Evolutionary conservation across 2,113 vertebrate genomes (phyloP), one percentile per base, ranked within the genome.

Genomic region (Vidua chalybeata): DNA sequence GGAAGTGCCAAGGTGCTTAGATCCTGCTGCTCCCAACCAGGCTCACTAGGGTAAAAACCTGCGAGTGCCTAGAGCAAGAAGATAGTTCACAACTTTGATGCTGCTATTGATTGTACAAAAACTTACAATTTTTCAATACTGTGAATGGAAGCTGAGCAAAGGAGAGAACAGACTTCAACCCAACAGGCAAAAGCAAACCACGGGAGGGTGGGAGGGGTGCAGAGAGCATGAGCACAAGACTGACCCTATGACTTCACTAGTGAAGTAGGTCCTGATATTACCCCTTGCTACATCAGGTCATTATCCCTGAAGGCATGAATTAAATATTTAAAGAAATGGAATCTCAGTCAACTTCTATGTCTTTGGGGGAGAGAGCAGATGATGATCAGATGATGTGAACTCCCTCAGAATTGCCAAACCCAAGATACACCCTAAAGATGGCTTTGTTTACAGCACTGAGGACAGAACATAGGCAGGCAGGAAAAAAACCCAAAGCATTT

Each of bases 211-310:
- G 91, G 94, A 89, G 86, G 64, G 45, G 68, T 68, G 64, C 43
- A 61, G n/a, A 46, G 16, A 94, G 56, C 30, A 48, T 2, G 4
- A 91, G 33, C 31, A 58, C 43, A 86, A 37, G 48, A 33, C 59
- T 77, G 43, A 89, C 24, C 30, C 83, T 74, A 75, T 94, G 94
- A 96, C 73, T 89, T 96, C 89, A 95, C 52, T 71, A 20, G 46
- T 86, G 45, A 93, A 94, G 24, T 20, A 84, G 45, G 83, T 86
- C 85, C 46, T 86, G 64, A 37, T 78, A 88, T 31, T 74, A 77
- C 45, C 56, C 39, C 56, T 92, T 86, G 35, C 83, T 93, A 52
- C 52, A 92, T 83, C 82, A 93, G 48, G 33, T 94, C 90, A 85
- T 83, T 71, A 69, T 84, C 92, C 92, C 95, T 37, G 48, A 71